phyloP scores from a whole-genome alignment of 2,797 vertebrate species.

The Anomalospiza imberbis region DNA sequence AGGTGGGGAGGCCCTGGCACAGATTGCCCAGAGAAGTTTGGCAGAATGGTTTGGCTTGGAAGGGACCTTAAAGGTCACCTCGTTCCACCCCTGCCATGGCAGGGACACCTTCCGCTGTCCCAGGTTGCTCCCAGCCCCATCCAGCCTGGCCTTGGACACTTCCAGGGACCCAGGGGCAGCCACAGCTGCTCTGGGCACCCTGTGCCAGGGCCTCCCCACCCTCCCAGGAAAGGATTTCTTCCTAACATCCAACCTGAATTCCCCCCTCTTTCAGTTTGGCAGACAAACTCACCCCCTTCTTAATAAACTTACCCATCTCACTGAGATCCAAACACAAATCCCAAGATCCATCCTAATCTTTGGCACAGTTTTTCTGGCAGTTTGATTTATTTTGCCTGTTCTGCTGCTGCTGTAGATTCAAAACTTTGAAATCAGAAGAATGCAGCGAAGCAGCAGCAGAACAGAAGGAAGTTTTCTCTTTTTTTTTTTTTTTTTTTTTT shows the following conservation, averaged over 20 bases:
- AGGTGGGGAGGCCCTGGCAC: neutral
- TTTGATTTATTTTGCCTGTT: constrained; percentile 22
- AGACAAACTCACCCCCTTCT: neutral
- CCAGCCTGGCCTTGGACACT: rapidly evolving
- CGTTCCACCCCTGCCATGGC: neutral
- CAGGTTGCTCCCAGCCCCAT: rapidly evolving
- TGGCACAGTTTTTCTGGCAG: neutral
- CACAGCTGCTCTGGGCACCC: neutral
- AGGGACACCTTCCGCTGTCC: rapidly evolving
- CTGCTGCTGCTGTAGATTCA: neutral
- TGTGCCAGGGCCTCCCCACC: neutral
- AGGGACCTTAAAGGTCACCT: neutral
- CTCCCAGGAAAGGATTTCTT: neutral
- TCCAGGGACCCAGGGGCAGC: neutral
- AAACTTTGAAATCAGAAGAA: constrained; percentile 17
- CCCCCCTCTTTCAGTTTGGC: neutral
- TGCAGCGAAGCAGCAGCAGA: neutral
- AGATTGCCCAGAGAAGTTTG: neutral
- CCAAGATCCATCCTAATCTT: neutral
- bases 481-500: neutral
- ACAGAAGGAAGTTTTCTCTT: neutral
- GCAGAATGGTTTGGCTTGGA: neutral
- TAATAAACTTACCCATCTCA: neutral
- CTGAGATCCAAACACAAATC: neutral
- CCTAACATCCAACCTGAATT: neutral